Conservation (phyloP, 2,113 vertebrate genomes). For the Stigmatopora nigra region DNA sequence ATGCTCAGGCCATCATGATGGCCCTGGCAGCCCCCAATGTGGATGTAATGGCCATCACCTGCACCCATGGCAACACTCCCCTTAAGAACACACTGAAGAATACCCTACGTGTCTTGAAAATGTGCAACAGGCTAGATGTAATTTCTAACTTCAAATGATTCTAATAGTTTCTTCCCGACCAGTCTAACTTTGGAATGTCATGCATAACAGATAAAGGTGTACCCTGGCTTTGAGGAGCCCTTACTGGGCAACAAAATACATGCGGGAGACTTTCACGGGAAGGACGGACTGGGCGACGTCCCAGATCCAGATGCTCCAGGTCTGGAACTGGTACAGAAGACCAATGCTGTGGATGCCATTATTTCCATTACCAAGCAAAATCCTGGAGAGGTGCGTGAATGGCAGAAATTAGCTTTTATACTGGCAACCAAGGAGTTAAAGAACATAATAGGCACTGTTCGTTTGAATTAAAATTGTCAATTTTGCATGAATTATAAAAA, state of each 20-base stretch:
- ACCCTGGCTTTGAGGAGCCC: slow-evolving; percentile 38
- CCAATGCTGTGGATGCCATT: slow-evolving; percentile 57
- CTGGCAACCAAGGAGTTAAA: too few relatives aligned
- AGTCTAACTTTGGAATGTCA: background rate
- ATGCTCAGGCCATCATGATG: slow-evolving; percentile 67
- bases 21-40: slow-evolving; percentile 54
- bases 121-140: slow-evolving; percentile 58
- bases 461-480: too few relatives aligned
- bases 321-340: slow-evolving; percentile 53
- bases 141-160: background rate
- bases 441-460: too few relatives aligned
- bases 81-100: slow-evolving; percentile 67
- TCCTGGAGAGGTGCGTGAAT: slow-evolving; percentile 52
- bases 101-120: slow-evolving; percentile 63
- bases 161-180: background rate
- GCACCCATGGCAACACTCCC: slow-evolving; percentile 60
- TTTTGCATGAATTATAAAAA: too few relatives aligned
- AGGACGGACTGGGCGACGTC: slow-evolving; percentile 66
- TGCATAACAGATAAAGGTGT: slow-evolving; percentile 60
- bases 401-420: background rate
- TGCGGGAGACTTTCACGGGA: slow-evolving; percentile 56
- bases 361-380: slow-evolving; percentile 52
- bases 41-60: slow-evolving; percentile 67
- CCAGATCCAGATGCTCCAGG: slow-evolving; percentile 59
- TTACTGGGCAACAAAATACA: slow-evolving; percentile 31